Evolutionary conservation across 1,140 invertebrate species (phyloP).

Genomic region (Meloidogyne floridensis): DNA sequence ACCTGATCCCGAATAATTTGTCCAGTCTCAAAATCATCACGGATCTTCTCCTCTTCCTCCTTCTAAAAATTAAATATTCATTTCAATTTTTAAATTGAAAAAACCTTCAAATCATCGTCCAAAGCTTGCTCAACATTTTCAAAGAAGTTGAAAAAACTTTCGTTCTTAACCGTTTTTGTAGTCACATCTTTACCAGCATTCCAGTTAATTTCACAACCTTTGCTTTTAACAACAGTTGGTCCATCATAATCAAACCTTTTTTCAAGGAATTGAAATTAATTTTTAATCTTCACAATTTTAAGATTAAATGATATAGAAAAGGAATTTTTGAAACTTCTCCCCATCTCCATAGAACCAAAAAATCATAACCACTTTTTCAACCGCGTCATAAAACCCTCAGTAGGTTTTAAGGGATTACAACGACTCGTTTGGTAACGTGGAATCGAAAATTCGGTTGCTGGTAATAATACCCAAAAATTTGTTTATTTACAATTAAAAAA

Average conservation of each 20-base stretch:
- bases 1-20: constrained; percentile 67
- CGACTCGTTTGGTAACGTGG: too few relatives aligned
- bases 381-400: too few relatives aligned
- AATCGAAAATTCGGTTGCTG: too few relatives aligned
- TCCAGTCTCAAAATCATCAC: constrained; percentile 70
- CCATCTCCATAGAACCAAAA: too few relatives aligned
- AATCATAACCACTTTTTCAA: too few relatives aligned
- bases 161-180: constrained; percentile 81
- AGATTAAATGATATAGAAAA: too few relatives aligned
- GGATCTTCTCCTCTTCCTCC: constrained; percentile 59
- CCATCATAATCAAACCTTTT: constrained; percentile 85
- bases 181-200: constrained; percentile 95
- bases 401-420: too few relatives aligned
- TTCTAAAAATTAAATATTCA: constrained; percentile 22
- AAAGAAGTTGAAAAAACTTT: constrained; percentile 99
- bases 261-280: too few relatives aligned
- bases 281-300: too few relatives aligned
- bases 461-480: too few relatives aligned
- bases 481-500: neutral
- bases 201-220: constrained; percentile 88
- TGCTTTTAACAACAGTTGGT: constrained; percentile 91
- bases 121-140: constrained; percentile 76
- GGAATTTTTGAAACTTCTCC: too few relatives aligned
- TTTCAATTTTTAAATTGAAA: neutral
- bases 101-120: constrained; percentile 38